A percentile compares a stretch with the other conserved stretches of the same genome.
phyloP scores from a whole-genome alignment of 2,113 vertebrate species.

The Ophiodon elongatus region DNA sequence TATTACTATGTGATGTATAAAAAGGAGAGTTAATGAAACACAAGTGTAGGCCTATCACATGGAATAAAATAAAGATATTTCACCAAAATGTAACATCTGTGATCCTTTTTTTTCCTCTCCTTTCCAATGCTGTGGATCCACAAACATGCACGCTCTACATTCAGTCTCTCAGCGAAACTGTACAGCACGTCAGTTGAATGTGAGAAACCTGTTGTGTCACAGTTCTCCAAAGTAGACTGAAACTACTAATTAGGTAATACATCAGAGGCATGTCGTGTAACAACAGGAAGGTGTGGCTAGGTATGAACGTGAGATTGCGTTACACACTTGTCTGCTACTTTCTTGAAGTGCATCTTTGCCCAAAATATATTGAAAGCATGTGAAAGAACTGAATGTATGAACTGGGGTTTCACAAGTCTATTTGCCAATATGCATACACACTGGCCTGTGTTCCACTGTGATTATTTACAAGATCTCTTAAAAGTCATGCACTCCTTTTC shows the following conservation, averaged over 20 bases:
- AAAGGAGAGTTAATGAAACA: conserved; percentile 84
- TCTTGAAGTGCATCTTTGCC: background rate
- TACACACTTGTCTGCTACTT: fast-evolving
- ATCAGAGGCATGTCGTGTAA: conserved; percentile 18
- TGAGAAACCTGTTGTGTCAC: conserved; percentile 9
- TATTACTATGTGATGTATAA: conserved; percentile 91
- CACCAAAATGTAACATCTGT: conserved; percentile 78
- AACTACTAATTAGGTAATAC: conserved; percentile 14
- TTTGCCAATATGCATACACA: background rate
- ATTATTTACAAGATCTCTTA: background rate
- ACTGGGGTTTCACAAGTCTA: background rate
- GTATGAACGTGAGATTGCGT: background rate
- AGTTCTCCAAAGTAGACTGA: conserved; percentile 11
- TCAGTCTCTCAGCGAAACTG: too few relatives aligned
- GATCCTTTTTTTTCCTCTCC: background rate
- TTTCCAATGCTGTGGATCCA: background rate
- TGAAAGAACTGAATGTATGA: background rate
- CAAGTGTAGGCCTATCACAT: conserved; percentile 88
- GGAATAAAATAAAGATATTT: conserved; percentile 90
- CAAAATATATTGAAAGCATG: background rate
- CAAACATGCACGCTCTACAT: background rate
- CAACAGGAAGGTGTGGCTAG: conserved; percentile 50
- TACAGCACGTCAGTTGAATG: background rate
- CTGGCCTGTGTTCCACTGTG: background rate
- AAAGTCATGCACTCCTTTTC: background rate